Base-by-base conservation (phyloP, 2,797 vertebrate species). In the Acanthiza pusilla region DNA sequence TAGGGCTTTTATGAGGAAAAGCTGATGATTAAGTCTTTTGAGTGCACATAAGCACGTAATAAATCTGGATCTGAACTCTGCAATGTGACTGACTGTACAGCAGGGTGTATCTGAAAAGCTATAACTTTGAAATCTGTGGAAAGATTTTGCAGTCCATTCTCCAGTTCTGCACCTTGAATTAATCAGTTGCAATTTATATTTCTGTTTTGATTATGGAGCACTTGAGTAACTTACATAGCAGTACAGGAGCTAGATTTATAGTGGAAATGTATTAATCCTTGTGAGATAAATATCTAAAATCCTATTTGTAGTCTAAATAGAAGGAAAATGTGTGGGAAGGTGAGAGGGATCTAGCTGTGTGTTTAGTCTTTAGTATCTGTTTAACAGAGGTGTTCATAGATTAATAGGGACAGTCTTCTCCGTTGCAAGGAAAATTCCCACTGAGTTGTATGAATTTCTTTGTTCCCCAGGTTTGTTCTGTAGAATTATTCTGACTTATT, bases 11-110 rank as follows among this genome's bases (percentile, higher is more conserved):
- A 54, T 82, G 66, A 70, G 50, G 36, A 87, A 92, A 93, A 89
- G 67, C 67, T 94, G 84, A 82, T 88, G 71, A 94, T 85, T 76
- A 85, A 83, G 50, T 57, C 65, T 89, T 92, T 63, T 79, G 71
- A 85, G 45, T 83, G 42, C 8, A 4, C 45, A 11, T 70, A 87
- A 87, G 63, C 58, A 85, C 4, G 0, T 82, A 89, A 90, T 94
- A 91, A 95, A 95, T 91, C 77, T 85, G 82, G 71, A 67, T 81
- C 60, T 66, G 60, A 78, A 68, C 80, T 90, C 80, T 76, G 45
- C 42, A 73, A 18, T 58, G 60, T 93, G 71, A 75, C 65, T 11
- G 15, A 45, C 60, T 79, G 36, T 88, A 79, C 21, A 82, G 80
- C 50, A 79, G 67, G 18, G 50, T 89, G n/a, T 38, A 85, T 85